Evolutionary conservation across 2,888 invertebrate genomes (phyloP).

Genomic region (Carabus problematicus): DNA sequence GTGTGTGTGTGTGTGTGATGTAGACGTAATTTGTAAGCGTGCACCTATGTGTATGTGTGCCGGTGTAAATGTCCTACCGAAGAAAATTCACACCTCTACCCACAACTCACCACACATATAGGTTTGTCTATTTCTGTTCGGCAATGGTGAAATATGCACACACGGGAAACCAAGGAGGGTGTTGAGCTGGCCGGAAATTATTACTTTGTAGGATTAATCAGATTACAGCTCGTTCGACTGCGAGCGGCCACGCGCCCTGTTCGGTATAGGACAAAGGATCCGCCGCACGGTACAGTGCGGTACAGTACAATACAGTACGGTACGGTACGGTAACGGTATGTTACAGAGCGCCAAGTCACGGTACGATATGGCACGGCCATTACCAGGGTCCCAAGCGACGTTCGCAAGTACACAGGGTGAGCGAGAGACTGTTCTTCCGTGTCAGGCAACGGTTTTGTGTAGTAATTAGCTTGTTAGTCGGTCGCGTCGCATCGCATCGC

Average conservation of each 20-base stretch:
- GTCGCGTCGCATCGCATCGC: constrained; percentile 15
- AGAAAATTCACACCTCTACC: too few relatives aligned
- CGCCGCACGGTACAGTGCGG: constrained; percentile 16
- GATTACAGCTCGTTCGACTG: constrained; percentile 55
- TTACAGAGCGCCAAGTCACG: not conserved
- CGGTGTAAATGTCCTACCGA: too few relatives aligned
- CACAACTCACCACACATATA: too few relatives aligned
- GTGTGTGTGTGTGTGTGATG: too few relatives aligned
- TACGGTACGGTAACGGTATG: constrained; percentile 1
- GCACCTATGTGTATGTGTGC: too few relatives aligned
- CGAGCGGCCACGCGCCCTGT: constrained; percentile 44
- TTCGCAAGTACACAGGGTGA: constrained; percentile 20
- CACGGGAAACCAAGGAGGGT: constrained; percentile 46
- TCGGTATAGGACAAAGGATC: constrained; percentile 33
- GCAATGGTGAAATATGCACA: constrained; percentile 26
- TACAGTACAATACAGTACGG: not conserved
- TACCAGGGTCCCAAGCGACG: constrained; percentile 4
- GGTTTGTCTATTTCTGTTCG: constrained; percentile 31
- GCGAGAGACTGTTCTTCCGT: constrained; percentile 7
- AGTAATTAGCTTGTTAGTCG: constrained; percentile 38
- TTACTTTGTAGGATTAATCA: constrained; percentile 57
- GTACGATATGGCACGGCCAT: constrained; percentile 1
- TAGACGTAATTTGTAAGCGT: too few relatives aligned
- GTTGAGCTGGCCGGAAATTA: constrained; percentile 56
- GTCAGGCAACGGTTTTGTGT: constrained; percentile 24